Conservation (phyloP, 1,140 invertebrate species). For the Drosophila pallidifrons region DNA sequence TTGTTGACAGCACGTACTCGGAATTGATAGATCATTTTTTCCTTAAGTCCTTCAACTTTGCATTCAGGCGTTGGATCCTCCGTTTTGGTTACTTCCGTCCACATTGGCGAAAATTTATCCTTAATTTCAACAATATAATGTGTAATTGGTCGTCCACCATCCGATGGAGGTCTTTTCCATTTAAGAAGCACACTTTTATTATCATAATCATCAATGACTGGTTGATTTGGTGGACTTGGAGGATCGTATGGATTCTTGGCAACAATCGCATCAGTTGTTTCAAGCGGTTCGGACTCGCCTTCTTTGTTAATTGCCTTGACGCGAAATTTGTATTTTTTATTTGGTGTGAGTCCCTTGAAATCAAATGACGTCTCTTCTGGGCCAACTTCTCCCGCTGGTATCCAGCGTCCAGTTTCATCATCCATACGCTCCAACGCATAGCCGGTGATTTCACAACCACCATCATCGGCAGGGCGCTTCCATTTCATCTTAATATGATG, state of each 20-base stretch:
- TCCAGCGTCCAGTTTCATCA: constrained; percentile 95
- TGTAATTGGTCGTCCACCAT: constrained; percentile 97
- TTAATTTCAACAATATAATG: constrained; percentile 98
- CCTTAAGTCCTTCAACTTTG: constrained; percentile 95
- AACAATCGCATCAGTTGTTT: constrained; percentile 93
- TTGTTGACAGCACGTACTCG: constrained; percentile 96
- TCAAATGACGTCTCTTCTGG: constrained; percentile 92
- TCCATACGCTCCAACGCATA: constrained; percentile 99
- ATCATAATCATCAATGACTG: constrained; percentile 97
- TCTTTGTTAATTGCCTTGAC: constrained; percentile 99
- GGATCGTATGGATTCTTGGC: constrained; percentile 99
- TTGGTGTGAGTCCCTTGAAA: constrained; percentile 96
- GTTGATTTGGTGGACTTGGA: constrained; percentile 94
- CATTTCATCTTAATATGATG: constrained; percentile 97
- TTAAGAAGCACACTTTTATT: constrained; percentile 95
- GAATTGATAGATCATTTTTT: constrained; percentile 97
- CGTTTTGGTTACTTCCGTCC: constrained; percentile 94
- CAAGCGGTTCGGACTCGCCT: constrained; percentile 97
- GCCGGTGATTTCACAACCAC: constrained; percentile 96
- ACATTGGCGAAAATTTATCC: constrained; percentile 96
- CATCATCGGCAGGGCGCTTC: constrained; percentile 97
- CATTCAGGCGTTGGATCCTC: constrained; percentile 91
- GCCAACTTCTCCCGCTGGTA: constrained; percentile 95
- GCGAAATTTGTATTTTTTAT: constrained; percentile 99
- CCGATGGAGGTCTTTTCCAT: constrained; percentile 95